Conservation (phyloP, 2,888 invertebrate species). For the Subacronicta megacephala region DNA sequence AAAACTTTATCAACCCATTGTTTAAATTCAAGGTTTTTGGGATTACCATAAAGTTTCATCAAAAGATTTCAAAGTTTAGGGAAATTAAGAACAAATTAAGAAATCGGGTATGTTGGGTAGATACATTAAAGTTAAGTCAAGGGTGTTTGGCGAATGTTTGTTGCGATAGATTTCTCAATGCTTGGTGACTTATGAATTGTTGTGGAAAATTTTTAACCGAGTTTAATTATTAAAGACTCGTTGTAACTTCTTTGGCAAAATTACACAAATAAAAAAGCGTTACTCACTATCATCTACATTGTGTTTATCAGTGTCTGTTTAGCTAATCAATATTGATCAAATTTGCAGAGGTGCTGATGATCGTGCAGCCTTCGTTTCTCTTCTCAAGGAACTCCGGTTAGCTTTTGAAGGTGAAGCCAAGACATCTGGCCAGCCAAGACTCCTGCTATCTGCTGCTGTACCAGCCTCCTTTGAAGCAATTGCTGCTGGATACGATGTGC, state of each 20-base stretch:
- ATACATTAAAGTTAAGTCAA: conserved; percentile 3
- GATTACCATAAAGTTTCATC: conserved; percentile 30
- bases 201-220: too few species aligned
- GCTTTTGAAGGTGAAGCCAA: conserved; percentile 98
- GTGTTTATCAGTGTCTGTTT: too few species aligned
- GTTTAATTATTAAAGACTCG: too few species aligned
- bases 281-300: too few species aligned
- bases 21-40: conserved; percentile 20
- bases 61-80: conserved; percentile 17
- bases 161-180: conserved; percentile 20
- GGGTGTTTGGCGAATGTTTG: conserved; percentile 19
- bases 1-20: conserved; percentile 8
- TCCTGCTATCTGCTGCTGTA: conserved; percentile 96
- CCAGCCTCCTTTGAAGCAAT: conserved; percentile 98
- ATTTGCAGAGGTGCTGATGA: conserved; percentile 94
- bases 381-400: conserved; percentile 95
- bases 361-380: conserved; percentile 94
- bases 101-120: conserved; percentile 16
- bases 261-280: too few species aligned
- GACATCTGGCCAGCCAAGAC: conserved; percentile 94
- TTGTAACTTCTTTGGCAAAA: too few species aligned
- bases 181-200: conserved; percentile 7
- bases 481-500: conserved; percentile 97
- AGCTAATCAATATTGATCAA: neutral
- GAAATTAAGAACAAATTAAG: conserved; percentile 38